phyloP scores from a whole-genome alignment of 2,888 invertebrate species.

The Drosophila borborema region DNA sequence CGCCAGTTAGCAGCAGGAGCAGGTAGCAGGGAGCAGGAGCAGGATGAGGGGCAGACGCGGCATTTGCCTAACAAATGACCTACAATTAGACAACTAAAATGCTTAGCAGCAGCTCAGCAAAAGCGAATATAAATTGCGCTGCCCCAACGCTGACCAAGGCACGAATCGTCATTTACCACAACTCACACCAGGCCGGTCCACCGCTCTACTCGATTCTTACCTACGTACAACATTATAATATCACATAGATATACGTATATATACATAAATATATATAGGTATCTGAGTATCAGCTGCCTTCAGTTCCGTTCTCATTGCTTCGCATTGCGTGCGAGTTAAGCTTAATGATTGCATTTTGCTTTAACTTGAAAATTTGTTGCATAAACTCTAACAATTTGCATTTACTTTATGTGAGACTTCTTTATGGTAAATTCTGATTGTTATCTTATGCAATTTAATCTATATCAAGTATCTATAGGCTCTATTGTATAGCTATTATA shows the following conservation, averaged over 20 bases:
- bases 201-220: not conserved
- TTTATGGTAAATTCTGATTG: no score
- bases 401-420: not conserved
- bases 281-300: not conserved
- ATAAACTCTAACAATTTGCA: not conserved
- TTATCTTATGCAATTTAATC: not conserved
- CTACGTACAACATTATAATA: not conserved
- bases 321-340: not conserved
- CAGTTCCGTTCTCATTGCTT: conserved; percentile 8
- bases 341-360: not conserved
- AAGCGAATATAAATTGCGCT: conserved; percentile 38
- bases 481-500: not conserved
- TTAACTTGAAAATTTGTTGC: not conserved
- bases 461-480: no score
- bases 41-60: not conserved
- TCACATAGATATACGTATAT: not conserved
- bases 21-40: not conserved
- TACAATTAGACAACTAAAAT: conserved; percentile 67
- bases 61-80: conserved; percentile 67
- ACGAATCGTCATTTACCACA: conserved; percentile 29
- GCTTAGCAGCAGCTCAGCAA: conserved; percentile 35
- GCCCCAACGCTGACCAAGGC: conserved; percentile 13
- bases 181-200: not conserved
- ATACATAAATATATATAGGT: not conserved
- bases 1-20: not conserved